Base-by-base conservation (phyloP, 2,888 invertebrate genomes). In the Drosophila anceps region DNA sequence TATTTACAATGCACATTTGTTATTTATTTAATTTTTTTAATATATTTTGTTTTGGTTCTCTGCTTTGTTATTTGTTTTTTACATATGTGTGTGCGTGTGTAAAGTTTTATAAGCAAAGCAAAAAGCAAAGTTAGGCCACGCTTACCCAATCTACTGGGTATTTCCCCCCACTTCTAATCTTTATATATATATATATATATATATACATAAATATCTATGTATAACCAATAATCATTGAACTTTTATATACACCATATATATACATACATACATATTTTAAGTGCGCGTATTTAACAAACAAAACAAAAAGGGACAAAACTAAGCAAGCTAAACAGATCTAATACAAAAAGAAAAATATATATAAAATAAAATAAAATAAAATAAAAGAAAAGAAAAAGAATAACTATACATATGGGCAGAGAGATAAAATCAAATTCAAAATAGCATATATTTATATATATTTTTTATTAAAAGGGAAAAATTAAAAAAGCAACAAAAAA, bases 341-440 rank as follows among this genome's bases (percentile, higher is more conserved):
- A 24, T 59, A 61, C 60, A 43, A 48, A 53, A 27, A 10, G 1
- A n/a, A 13, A 65, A 46, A 48, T 3, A 24, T 24, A 24, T 24
- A 24, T n/a, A n/a, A n/a, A n/a, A n/a, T n/a, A n/a, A n/a, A n/a
- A n/a, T n/a, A n/a, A n/a, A n/a, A n/a, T n/a, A n/a, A n/a, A n/a
- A n/a, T n/a, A n/a, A n/a, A n/a, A n/a, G n/a, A n/a, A n/a, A n/a
- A 27, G 53, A 27, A 27, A 43, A 61, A 69, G 78, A 83, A 81
- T 76, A 82, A 87, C 85, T 89, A 89, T 84, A 84, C 84, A 84
- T 84, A 84, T 84, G 84, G 87, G 82, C 90, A 84, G 88, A 83
- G 84, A 83, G 84, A 84, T 88, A 85, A 85, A 87, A 85, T 88
- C 85, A 90, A 90, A 90, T 90, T 78, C 69, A 88, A 82, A 88